phyloP scores from a whole-genome alignment of 1,140 invertebrate genomes.

The Ditylenchus dipsaci region DNA sequence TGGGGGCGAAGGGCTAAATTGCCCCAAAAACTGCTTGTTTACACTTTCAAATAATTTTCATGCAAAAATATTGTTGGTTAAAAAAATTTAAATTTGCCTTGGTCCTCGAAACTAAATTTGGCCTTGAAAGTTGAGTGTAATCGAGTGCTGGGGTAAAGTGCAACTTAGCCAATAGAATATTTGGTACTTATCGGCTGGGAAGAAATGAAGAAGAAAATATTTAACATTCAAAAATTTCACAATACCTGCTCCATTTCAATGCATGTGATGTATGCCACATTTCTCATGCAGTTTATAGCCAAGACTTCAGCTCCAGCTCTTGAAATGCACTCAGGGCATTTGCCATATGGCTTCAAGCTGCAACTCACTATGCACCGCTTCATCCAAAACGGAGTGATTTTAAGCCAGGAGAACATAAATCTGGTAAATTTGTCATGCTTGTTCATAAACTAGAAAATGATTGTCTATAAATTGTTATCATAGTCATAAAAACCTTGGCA shows the following conservation, averaged over 20 bases:
- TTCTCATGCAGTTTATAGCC: not conserved
- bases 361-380: not conserved
- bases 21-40: no score
- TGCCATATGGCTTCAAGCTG: not conserved
- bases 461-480: not conserved
- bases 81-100: no score
- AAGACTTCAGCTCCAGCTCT: not conserved
- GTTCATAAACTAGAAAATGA: conserved; percentile 9
- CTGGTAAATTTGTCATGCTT: not conserved
- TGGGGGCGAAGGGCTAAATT: no score
- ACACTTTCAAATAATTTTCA: no score
- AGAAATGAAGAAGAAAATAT: no score
- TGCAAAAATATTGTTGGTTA: no score
- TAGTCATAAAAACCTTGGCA: not conserved
- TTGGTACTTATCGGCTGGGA: no score
- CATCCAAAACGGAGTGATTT: not conserved
- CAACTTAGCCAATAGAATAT: no score
- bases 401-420: not conserved
- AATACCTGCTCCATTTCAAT: conserved; percentile 8
- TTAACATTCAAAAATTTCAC: no score
- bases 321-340: not conserved
- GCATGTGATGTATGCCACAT: not conserved
- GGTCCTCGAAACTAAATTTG: no score
- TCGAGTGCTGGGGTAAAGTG: no score
- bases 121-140: no score